A percentile compares a stretch with the other conserved stretches of the same genome.
phyloP scores from a whole-genome alignment of 2,113 vertebrate species.

The Galemys pyrenaicus region DNA sequence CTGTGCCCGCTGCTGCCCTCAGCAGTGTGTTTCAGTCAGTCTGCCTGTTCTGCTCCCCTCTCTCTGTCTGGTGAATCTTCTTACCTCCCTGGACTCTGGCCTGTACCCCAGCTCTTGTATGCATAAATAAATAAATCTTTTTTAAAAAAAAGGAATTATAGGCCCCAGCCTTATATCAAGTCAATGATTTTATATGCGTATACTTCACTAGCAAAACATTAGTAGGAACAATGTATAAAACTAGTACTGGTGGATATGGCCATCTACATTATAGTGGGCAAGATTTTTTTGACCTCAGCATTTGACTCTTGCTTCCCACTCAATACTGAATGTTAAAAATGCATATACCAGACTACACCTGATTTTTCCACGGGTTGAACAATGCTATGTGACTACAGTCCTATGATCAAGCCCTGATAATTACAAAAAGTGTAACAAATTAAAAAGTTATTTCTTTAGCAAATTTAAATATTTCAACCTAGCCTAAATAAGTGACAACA shows the following conservation, averaged over 20 bases:
- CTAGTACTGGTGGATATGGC: neutral
- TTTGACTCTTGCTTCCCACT: neutral
- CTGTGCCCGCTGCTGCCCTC: too few species aligned
- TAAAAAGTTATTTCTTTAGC: slow-evolving; percentile 21
- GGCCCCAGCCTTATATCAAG: neutral
- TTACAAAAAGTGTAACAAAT: neutral
- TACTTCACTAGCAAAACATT: neutral
- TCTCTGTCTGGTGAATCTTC: too few species aligned
- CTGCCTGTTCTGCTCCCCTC: too few species aligned
- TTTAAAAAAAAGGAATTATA: too few species aligned
- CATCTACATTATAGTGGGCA: neutral
- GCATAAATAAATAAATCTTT: too few species aligned
- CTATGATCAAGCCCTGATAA: neutral
- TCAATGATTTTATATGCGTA: neutral
- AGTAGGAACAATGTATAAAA: neutral
- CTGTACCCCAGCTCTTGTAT: too few species aligned
- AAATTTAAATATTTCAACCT: slow-evolving; percentile 22
- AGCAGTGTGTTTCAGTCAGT: too few species aligned
- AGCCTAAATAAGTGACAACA: slow-evolving; percentile 23
- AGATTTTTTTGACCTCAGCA: neutral
- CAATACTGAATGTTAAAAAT: neutral
- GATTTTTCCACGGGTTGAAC: neutral
- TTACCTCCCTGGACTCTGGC: too few species aligned
- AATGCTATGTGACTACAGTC: neutral
- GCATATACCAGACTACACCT: neutral